Conservation (phyloP, 2,888 invertebrate species). For the Mystacides longicornis region DNA sequence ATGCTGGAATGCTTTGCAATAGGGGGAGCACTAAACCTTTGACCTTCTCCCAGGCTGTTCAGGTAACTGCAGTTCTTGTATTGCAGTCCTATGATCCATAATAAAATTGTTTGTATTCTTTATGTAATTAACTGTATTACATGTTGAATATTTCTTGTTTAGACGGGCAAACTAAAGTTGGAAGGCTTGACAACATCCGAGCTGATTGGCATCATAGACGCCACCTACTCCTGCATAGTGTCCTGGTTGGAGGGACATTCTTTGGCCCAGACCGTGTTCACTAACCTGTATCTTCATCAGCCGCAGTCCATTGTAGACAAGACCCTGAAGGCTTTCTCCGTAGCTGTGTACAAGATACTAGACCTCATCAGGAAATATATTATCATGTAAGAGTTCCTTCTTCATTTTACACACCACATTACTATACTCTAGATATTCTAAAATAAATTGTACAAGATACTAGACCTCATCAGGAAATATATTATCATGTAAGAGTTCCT, state of each 20-base stretch:
- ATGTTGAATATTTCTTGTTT: slow-evolving; percentile 29
- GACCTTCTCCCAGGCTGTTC: slow-evolving; percentile 80
- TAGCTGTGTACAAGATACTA: slow-evolving; percentile 80
- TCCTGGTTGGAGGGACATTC: slow-evolving; percentile 98
- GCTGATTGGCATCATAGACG: slow-evolving; percentile 89
- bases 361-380: slow-evolving; percentile 85
- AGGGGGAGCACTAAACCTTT: slow-evolving; percentile 76
- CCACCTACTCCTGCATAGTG: slow-evolving; percentile 86
- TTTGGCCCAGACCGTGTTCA: slow-evolving; percentile 94
- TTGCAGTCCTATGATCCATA: too few relatives aligned
- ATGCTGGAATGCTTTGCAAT: slow-evolving; percentile 96
- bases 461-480: slow-evolving; percentile 83
- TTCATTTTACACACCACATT: too few relatives aligned
- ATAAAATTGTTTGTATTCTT: too few relatives aligned
- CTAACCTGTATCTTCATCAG: slow-evolving; percentile 90
- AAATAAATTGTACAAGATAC: slow-evolving; percentile 84
- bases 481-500: slow-evolving; percentile 71
- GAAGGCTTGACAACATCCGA: slow-evolving; percentile 69
- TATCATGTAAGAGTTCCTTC: slow-evolving; percentile 66
- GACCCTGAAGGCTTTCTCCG: slow-evolving; percentile 76
- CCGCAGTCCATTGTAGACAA: slow-evolving; percentile 79
- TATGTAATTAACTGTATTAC: neutral
- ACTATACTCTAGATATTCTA: too few relatives aligned
- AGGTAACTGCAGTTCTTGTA: too few relatives aligned
- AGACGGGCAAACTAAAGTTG: slow-evolving; percentile 72